Conservation (phyloP, 2,888 invertebrate genomes). For the Nudaria mundana region DNA sequence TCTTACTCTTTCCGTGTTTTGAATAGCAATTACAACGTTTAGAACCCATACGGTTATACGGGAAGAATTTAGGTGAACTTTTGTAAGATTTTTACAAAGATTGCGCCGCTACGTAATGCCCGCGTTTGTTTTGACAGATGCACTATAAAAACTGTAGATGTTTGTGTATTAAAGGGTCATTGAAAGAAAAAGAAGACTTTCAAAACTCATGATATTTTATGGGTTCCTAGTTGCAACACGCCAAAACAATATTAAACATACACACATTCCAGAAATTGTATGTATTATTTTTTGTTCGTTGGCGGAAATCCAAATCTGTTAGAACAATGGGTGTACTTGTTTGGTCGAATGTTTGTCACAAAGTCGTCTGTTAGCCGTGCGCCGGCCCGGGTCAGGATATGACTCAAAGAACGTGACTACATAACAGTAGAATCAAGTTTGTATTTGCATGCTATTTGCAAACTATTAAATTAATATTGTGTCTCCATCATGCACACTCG, state of each 20-base stretch:
- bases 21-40: slow-evolving; percentile 64
- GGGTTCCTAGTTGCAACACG: slow-evolving; percentile 10
- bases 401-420: slow-evolving; percentile 51
- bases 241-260: slow-evolving; percentile 19
- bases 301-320: slow-evolving; percentile 60
- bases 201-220: slow-evolving; percentile 34
- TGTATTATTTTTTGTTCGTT: slow-evolving; percentile 51
- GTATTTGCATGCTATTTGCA: slow-evolving; percentile 30
- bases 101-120: slow-evolving; percentile 35
- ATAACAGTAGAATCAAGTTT: slow-evolving; percentile 38
- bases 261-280: slow-evolving; percentile 28
- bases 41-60: slow-evolving; percentile 39
- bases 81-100: slow-evolving; percentile 36
- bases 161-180: slow-evolving; percentile 52
- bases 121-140: slow-evolving; percentile 64
- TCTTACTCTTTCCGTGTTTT: slow-evolving; percentile 45
- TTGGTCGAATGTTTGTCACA: slow-evolving; percentile 47
- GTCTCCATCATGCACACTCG: too few relatives aligned
- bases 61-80: slow-evolving; percentile 52
- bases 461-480: too few relatives aligned
- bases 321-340: slow-evolving; percentile 61
- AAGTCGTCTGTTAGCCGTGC: slow-evolving; percentile 35
- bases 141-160: slow-evolving; percentile 52
- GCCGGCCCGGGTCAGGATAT: slow-evolving; percentile 51
- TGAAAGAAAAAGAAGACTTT: slow-evolving; percentile 32